Percentiles rank a stretch among this genome's conserved stretches.
These are phyloP conservation scores for Euwallacea fornicatus DNA, from an alignment of 1,140 invertebrate genomes.

Conservation along the genomic window DNA sequence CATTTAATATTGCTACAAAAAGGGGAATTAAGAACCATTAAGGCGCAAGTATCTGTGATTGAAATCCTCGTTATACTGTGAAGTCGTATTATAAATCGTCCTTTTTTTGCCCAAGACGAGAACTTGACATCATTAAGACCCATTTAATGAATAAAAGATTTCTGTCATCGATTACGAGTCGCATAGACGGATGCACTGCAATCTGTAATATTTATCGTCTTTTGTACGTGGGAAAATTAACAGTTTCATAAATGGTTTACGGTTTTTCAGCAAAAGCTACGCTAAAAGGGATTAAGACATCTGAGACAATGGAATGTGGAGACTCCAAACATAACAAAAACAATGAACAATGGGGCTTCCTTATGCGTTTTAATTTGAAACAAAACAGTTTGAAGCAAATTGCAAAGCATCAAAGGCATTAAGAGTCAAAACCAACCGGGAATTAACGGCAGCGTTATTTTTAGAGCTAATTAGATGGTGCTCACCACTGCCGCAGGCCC, in stretches of 20 bases:
- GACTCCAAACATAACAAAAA: no score
- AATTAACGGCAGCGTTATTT: constrained; percentile 13
- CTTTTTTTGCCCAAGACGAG: not conserved
- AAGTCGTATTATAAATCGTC: not conserved
- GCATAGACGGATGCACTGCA: not conserved
- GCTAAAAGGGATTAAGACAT: no score
- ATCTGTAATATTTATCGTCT: not conserved
- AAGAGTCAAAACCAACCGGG: not conserved
- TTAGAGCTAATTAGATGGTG: constrained; percentile 19
- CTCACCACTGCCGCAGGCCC: not conserved
- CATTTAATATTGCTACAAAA: not conserved
- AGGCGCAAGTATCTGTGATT: not conserved
- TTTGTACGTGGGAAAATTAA: no score
- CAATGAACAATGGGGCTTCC: no score
- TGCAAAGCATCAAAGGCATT: constrained; percentile 8
- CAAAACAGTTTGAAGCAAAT: not conserved
- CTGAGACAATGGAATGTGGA: no score
- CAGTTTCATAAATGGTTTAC: no score
- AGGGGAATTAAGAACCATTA: constrained; percentile 1
- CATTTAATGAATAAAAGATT: constrained; percentile 15
- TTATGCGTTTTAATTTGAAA: no score
- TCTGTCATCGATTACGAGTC: not conserved
- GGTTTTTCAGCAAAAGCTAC: no score
- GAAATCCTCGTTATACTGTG: not conserved
- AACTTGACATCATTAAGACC: constrained; percentile 4